These are phyloP conservation scores for Torymus aiolomorphi DNA, from an alignment of 2,888 invertebrate genomes.

Conservation along the genomic window DNA sequence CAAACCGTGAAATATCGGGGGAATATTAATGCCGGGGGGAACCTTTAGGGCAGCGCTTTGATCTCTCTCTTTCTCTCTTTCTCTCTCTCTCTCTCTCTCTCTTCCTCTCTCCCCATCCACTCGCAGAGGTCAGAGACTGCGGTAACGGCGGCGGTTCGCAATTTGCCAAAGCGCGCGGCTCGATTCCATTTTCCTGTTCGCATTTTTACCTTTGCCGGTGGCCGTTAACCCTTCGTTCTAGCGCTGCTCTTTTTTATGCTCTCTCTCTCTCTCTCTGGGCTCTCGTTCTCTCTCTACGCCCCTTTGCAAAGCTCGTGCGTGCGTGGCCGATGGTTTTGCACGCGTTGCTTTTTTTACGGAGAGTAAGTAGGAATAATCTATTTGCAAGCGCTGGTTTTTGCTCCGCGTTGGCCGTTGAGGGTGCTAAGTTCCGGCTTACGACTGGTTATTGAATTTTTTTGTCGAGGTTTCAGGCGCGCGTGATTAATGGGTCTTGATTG, in stretches of 20 bases:
- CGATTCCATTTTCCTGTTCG: slow-evolving; percentile 42
- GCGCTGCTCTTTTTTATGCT: slow-evolving; percentile 1
- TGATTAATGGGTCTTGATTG: too few species aligned
- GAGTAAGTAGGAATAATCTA: too few species aligned
- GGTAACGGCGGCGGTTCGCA: slow-evolving; percentile 28
- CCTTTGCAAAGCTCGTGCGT: neutral
- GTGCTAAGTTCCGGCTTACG: too few species aligned
- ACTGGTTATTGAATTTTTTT: too few species aligned
- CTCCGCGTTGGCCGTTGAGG: too few species aligned
- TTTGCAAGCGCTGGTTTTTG: too few species aligned
- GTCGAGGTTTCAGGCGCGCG: too few species aligned
- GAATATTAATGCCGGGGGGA: slow-evolving; percentile 50
- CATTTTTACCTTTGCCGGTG: slow-evolving; percentile 15
- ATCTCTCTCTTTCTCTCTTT: too few species aligned
- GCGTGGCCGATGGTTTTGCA: neutral
- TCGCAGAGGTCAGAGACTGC: slow-evolving; percentile 26
- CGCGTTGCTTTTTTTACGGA: too few species aligned
- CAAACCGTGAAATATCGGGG: slow-evolving; percentile 49
- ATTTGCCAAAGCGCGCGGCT: slow-evolving; percentile 53
- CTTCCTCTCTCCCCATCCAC: slow-evolving; percentile 6
- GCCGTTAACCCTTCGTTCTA: too few species aligned
- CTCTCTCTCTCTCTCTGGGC: slow-evolving; percentile 8
- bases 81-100: slow-evolving; percentile 10
- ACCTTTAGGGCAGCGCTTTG: slow-evolving; percentile 33
- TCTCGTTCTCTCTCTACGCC: neutral